Conservation (phyloP, 2,113 vertebrate species). For the Onychorhynchus coronatus region DNA sequence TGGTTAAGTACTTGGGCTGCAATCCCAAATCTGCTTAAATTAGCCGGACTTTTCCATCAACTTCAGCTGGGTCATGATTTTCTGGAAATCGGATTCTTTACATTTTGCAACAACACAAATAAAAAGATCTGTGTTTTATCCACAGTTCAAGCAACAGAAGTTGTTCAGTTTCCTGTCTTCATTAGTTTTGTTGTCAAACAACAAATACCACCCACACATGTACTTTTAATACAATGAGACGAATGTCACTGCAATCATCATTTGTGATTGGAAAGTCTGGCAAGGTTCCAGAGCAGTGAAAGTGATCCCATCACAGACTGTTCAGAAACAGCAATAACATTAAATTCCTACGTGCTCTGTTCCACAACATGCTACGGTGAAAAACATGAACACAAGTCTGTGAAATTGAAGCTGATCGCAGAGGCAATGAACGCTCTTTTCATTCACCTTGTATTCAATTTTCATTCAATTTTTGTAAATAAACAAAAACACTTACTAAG, state of each 20-base stretch:
- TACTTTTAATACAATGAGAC: constrained; percentile 43
- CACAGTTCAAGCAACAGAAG: constrained; percentile 19
- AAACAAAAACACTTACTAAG: neutral
- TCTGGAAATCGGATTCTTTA: neutral
- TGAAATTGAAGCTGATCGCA: neutral
- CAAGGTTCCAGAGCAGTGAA: neutral
- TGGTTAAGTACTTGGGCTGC: neutral
- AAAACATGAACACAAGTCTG: neutral
- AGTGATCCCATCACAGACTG: neutral
- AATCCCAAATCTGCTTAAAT: neutral
- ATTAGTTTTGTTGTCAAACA: constrained; percentile 54
- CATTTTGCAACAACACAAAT: neutral
- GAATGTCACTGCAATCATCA: neutral
- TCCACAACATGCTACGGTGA: neutral
- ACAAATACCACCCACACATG: constrained; percentile 33
- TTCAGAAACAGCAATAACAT: neutral
- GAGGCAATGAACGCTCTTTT: neutral
- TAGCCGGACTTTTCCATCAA: neutral
- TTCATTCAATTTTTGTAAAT: neutral
- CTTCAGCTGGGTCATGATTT: neutral
- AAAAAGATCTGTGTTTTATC: neutral
- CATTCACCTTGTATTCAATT: neutral
- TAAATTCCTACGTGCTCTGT: neutral
- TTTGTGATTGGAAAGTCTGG: neutral
- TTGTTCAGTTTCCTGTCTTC: constrained; percentile 40